phyloP scores from a whole-genome alignment of 2,888 invertebrate genomes.

The Yponomeuta cagnagella region DNA sequence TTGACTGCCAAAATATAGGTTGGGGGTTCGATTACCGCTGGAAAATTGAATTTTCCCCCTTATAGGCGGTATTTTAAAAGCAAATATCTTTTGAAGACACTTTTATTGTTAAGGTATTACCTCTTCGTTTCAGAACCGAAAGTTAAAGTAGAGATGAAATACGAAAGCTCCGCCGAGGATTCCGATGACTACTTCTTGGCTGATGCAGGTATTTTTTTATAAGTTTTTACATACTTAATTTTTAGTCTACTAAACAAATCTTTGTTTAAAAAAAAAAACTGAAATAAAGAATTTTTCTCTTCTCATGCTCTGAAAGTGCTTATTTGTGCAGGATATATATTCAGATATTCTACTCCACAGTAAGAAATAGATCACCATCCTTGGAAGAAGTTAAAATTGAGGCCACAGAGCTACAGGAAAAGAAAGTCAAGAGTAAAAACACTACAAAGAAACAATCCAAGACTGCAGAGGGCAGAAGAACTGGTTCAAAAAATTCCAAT shows the following conservation, averaged over 20 bases:
- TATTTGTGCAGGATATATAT: neutral
- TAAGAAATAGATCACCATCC: neutral
- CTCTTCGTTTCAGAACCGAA: neutral
- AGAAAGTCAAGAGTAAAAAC: slow-evolving; percentile 23
- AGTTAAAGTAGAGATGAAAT: slow-evolving; percentile 40
- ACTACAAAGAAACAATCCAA: slow-evolving; percentile 2
- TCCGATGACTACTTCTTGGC: slow-evolving; percentile 46
- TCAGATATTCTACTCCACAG: neutral
- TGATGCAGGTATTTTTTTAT: slow-evolving; percentile 35
- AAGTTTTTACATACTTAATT: too few species aligned
- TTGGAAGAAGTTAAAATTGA: slow-evolving; percentile 24
- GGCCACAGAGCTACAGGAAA: slow-evolving; percentile 20
- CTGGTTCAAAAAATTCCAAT: slow-evolving; percentile 22
- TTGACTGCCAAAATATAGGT: too few species aligned
- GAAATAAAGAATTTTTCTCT: too few species aligned
- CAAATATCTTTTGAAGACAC: neutral
- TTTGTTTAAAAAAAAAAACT: too few species aligned
- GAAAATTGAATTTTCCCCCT: too few species aligned
- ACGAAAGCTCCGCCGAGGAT: slow-evolving; percentile 38
- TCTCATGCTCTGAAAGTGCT: too few species aligned
- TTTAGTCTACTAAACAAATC: too few species aligned
- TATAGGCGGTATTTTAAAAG: neutral
- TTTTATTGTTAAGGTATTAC: neutral
- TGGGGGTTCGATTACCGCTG: too few species aligned
- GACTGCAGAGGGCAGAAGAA: too few species aligned